Base-by-base conservation (phyloP, 1,140 invertebrate genomes). In the Pseudomyrmex concolor region DNA sequence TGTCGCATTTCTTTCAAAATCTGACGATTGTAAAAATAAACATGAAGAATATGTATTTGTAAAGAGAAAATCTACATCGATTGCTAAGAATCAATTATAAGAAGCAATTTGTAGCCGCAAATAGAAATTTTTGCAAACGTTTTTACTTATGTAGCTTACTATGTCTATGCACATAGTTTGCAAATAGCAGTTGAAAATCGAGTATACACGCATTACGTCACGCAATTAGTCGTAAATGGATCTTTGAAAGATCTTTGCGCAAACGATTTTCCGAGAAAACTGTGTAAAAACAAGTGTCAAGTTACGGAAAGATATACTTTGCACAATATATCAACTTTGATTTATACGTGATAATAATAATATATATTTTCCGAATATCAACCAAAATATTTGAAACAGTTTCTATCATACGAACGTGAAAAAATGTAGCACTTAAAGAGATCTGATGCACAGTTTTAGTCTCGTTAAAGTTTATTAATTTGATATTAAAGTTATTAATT, bases 121-220 rank as follows among this genome's bases (percentile, higher is more conserved):
- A 50, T 1, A 71, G 25, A 71, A 59, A 60, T 80, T 80, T 13
- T 19, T 59, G 17, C 17, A 78, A 68, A 78, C 17, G 43, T 80
- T 43, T 80, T 76, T 66, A 12, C 19, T 2, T 55, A 48, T 67
- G 43, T 80, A 80, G 71, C 2, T 19, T 8, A 34, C 22, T 60
- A 17, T 43, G 22, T 67, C 34, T 22, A 17, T n/a, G 8, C 17
- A 4, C 34, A 13, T 43, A 60, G 8, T 25, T 57, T 19, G 34
- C 12, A 25, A 60, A 70, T 71, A 22, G 74, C 51, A 25, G 15
- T 67, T 62, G 57, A 80, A 70, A 80, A n/a, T 19, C 7, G 43
- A 9, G 57, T 10, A 51, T 13, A 12, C 50, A 15, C 54, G 43
- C 66, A 15, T 48, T 19, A 9, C 17, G 43, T 78, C 64, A 34